These are phyloP conservation scores for Okapia johnstoni DNA, from an alignment of 2,113 vertebrate genomes.

Conservation along the genomic window DNA sequence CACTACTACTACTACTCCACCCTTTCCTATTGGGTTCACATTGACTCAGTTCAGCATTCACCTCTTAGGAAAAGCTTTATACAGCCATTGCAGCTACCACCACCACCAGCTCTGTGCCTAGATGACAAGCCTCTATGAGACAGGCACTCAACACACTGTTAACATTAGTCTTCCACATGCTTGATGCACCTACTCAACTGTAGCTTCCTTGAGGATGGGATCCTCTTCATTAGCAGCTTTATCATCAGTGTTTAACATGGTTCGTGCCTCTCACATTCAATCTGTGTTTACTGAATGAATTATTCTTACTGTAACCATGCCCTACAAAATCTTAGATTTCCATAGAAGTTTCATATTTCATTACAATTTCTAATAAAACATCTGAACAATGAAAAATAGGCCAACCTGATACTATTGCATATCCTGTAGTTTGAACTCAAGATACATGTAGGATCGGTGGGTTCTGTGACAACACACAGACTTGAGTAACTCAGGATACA, in stretches of 20 bases:
- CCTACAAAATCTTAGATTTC: not conserved
- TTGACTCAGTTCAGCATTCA: not conserved
- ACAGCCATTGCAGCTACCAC: fast-evolving
- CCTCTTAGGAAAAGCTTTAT: not conserved
- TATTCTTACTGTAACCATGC: not conserved
- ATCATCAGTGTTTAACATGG: not conserved
- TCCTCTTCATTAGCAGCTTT: not conserved
- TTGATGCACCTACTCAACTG: not conserved
- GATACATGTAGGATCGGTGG: not conserved
- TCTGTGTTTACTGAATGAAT: not conserved
- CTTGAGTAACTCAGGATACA: not conserved
- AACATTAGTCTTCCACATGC: not conserved
- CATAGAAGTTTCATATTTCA: not conserved
- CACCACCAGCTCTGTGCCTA: no score
- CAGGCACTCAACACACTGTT: fast-evolving
- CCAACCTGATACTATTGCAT: not conserved
- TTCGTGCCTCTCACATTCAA: not conserved
- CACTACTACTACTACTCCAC: not conserved
- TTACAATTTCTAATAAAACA: not conserved
- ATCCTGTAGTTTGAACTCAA: not conserved
- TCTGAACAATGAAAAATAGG: not conserved
- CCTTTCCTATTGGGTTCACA: not conserved
- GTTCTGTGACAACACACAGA: fast-evolving
- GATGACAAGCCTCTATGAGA: not conserved
- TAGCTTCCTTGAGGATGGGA: not conserved